Conservation (phyloP, 2,113 vertebrate species). For the Cervus canadensis region DNA sequence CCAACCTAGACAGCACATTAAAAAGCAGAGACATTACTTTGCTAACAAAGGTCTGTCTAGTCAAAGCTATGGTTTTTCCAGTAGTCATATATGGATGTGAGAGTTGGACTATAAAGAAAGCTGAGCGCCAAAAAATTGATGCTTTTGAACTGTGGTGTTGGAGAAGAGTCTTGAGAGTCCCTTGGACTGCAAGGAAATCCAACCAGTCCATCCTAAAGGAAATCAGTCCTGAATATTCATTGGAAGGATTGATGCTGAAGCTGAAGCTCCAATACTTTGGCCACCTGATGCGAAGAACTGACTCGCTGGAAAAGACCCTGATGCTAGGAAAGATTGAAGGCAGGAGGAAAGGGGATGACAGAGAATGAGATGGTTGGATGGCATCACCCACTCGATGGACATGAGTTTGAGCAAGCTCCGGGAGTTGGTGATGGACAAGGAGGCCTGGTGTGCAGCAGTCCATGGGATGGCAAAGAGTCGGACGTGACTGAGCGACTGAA, state of each 20-base stretch:
- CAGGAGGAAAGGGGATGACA: rapidly evolving
- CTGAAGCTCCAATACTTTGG: not conserved
- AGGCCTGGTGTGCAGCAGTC: not conserved
- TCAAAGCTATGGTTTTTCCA: not conserved
- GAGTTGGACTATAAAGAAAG: not conserved
- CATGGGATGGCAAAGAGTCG: not conserved
- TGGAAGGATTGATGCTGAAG: not conserved
- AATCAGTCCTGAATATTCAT: not conserved
- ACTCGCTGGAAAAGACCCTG: not conserved
- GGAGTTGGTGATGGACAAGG: not conserved
- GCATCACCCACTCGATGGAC: not conserved
- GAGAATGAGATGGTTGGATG: not conserved
- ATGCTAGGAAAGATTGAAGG: not conserved
- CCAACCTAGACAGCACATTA: not conserved
- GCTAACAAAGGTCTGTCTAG: not conserved
- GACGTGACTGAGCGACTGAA: not conserved
- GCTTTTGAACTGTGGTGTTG: not conserved
- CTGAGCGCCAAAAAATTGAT: not conserved
- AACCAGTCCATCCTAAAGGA: not conserved
- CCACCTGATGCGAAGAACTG: not conserved
- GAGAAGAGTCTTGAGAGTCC: not conserved
- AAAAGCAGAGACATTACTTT: not conserved
- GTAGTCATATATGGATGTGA: not conserved
- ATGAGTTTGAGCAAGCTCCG: not conserved
- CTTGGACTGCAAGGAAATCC: not conserved